Conservation (phyloP, 2,113 vertebrate genomes). For the Psilopogon haemacephalus region DNA sequence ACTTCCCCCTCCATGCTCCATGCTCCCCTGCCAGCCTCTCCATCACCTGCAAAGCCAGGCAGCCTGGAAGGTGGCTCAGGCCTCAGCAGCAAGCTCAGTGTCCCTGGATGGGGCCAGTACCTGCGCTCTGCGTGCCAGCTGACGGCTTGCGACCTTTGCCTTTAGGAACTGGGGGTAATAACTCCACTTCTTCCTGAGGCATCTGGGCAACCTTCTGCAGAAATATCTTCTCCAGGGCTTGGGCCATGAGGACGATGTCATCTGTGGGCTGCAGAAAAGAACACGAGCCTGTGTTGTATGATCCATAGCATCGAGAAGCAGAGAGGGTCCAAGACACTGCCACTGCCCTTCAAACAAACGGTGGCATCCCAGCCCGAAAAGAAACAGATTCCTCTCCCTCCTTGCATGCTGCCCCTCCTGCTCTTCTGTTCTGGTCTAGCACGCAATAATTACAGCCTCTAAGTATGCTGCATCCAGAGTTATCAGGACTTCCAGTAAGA, state of each 20-base stretch:
- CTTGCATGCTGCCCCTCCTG: background rate
- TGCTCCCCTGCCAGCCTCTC: background rate
- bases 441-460: constrained; percentile 1
- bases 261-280: constrained; percentile 87
- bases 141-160: constrained; percentile 84
- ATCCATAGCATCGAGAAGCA: background rate
- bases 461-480: background rate
- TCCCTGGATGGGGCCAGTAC: constrained; percentile 31
- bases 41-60: background rate
- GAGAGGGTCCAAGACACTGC: background rate
- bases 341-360: background rate
- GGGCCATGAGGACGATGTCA: constrained; percentile 98
- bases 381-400: background rate
- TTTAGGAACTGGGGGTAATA: constrained; percentile 84
- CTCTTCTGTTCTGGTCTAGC: background rate
- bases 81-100: background rate
- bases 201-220: constrained; percentile 93
- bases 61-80: background rate
- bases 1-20: background rate
- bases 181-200: constrained; percentile 89
- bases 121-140: constrained; percentile 70
- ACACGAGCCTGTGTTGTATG: background rate
- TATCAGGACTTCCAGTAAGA: background rate
- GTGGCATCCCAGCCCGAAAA: background rate
- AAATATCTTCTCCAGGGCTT: constrained; percentile 95